These are phyloP conservation scores for Tautogolabrus adspersus DNA, from an alignment of 2,113 vertebrate genomes.

Conservation along the genomic window DNA sequence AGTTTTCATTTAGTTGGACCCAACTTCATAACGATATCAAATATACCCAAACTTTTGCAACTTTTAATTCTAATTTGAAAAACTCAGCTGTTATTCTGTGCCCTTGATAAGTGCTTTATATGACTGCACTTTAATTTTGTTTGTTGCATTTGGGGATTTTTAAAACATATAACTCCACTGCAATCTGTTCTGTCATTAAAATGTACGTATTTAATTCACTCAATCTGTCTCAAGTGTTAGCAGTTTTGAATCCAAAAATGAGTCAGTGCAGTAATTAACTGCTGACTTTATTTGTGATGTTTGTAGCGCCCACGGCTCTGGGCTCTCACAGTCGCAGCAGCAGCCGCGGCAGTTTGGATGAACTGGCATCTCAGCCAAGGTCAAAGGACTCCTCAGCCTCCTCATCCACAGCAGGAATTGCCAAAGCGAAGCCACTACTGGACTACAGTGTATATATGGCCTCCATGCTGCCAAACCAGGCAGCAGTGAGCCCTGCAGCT, in stretches of 20 bases:
- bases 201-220: not conserved
- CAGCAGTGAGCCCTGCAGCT: constrained; percentile 81
- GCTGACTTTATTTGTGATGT: constrained; percentile 55
- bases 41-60: too few species aligned
- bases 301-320: constrained; percentile 71
- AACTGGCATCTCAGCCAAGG: constrained; percentile 85
- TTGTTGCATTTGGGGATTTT: not conserved
- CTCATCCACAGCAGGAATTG: constrained; percentile 40
- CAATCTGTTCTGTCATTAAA: too few species aligned
- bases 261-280: not conserved
- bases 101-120: not conserved
- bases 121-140: not conserved
- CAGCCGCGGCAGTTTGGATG: constrained; percentile 92
- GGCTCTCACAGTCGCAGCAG: constrained; percentile 90
- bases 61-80: too few species aligned
- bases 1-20: too few species aligned
- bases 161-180: too few species aligned
- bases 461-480: constrained; percentile 86
- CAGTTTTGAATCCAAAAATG: not conserved
- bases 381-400: constrained; percentile 85
- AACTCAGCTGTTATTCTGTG: too few species aligned
- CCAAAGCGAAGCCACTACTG: constrained; percentile 86
- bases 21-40: too few species aligned
- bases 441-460: constrained; percentile 96
- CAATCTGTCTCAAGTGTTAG: not conserved